These are phyloP conservation scores for Sarcophaga peregrina DNA, from an alignment of 1,140 invertebrate species.

Conservation along the genomic window DNA sequence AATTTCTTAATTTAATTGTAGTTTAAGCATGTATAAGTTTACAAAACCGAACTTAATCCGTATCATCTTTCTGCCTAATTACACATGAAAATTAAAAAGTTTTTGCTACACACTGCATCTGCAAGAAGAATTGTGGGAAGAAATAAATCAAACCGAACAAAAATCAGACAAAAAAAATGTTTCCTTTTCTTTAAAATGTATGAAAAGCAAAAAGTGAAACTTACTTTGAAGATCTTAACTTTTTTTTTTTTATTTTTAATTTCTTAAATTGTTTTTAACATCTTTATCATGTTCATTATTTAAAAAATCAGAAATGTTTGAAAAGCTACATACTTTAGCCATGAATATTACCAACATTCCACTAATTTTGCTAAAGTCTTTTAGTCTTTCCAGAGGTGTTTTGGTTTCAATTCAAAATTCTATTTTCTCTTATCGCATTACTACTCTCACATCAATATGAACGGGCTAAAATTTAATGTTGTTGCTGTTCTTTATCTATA, in stretches of 20 bases:
- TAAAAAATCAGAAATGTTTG: not conserved
- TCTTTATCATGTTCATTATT: too few relatives aligned
- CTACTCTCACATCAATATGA: not conserved
- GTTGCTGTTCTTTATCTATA: not conserved
- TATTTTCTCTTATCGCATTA: not conserved
- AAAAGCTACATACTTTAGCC: too few relatives aligned
- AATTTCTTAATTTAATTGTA: slow-evolving; percentile 28
- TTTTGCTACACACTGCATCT: not conserved
- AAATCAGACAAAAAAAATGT: not conserved
- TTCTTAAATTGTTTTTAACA: too few relatives aligned
- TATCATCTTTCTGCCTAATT: slow-evolving; percentile 46
- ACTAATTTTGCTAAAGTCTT: not conserved
- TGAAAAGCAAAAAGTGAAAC: too few relatives aligned
- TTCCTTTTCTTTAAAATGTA: too few relatives aligned
- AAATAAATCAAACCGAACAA: too few relatives aligned
- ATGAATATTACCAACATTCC: not conserved
- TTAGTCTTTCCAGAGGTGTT: not conserved
- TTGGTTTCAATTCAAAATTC: not conserved
- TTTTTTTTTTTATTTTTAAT: too few relatives aligned
- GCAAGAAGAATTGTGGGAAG: not conserved
- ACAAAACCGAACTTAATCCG: slow-evolving; percentile 38
- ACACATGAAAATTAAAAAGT: slow-evolving; percentile 43
- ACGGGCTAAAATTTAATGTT: not conserved
- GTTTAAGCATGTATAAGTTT: slow-evolving; percentile 25
- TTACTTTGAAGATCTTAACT: too few relatives aligned